Evolutionary conservation across 1,140 invertebrate genomes (phyloP), one percentile per base, ranked within the genome.

Genomic region (Orchestia grillus): DNA sequence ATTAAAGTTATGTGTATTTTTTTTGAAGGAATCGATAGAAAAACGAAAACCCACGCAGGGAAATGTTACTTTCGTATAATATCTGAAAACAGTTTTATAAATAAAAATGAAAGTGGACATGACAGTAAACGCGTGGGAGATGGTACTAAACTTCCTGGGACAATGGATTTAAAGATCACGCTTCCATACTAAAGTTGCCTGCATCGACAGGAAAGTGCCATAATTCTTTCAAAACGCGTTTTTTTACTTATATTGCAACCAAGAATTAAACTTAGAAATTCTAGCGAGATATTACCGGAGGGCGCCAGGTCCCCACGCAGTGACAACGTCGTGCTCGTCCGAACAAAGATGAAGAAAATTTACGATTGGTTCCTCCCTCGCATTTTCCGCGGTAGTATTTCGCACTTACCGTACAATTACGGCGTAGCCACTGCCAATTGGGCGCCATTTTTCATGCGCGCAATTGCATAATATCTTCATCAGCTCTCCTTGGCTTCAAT

Each of bases 401-500:
- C 44, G 44, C 88, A 91, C 88, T 44, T 44, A 42, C 88, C 88
- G 0, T 91, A 16, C 88, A 42, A 91, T 91, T 91, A 91, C 41
- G 88, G 41, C 41, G 3, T 91, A 91, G 88, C 88, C 88, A 91
- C 88, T 91, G 88, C 88, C 88, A 91, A 91, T 91, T 91, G 88
- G 19, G 41, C 42, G 88, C 88, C 44, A 91, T 91, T 42, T 91
- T 91, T 91, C 88, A 43, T 91, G 88, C 88, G 23, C 41, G 44
- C 19, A 91, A 91, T 44, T 11, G 88, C 88, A 16, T 91, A 91
- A 91, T 91, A 43, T 91, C 88, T 91, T 91, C 88, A 91, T 91
- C 88, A 91, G 42, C 88, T 91, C 28, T 43, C 36, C 41, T 43
- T 91, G 28, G 19, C 42, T 1, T 3, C 88, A 4, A 91, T 3